Percentiles rank a stretch among this genome's conserved stretches.
These are phyloP conservation scores for Heliothis peltigera DNA, from an alignment of 2,888 invertebrate genomes.

Conservation along the genomic window DNA sequence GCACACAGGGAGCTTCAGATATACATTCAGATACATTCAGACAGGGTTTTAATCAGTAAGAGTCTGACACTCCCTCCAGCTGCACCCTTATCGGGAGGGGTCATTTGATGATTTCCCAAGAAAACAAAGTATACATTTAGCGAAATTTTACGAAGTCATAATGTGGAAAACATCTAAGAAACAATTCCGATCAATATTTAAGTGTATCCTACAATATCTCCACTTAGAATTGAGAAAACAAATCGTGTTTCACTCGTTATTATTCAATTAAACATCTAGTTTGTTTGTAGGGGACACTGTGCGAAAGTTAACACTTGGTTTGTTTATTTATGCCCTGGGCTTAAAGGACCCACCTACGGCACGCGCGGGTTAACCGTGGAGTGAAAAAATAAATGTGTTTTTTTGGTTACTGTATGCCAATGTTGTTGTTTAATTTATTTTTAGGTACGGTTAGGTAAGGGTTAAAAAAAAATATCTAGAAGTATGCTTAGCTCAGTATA, in stretches of 20 bases:
- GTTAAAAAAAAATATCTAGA: too few relatives aligned
- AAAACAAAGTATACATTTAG: too few relatives aligned
- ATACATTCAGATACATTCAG: too few relatives aligned
- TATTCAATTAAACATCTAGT: slow-evolving; percentile 51
- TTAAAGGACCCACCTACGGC: slow-evolving; percentile 51
- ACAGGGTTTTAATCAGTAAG: too few relatives aligned
- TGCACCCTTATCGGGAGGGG: too few relatives aligned
- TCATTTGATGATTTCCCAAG: too few relatives aligned
- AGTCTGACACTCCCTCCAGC: too few relatives aligned
- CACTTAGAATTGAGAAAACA: slow-evolving; percentile 14
- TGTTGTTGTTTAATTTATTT: background rate
- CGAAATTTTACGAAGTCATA: too few relatives aligned
- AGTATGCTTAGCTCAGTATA: too few relatives aligned
- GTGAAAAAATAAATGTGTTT: slow-evolving; percentile 18
- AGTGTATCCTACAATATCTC: background rate
- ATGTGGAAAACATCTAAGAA: too few relatives aligned
- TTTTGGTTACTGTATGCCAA: background rate
- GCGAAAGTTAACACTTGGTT: slow-evolving; percentile 54
- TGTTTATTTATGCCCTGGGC: slow-evolving; percentile 69
- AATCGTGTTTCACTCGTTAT: slow-evolving; percentile 29
- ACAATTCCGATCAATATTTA: too few relatives aligned
- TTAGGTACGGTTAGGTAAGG: background rate
- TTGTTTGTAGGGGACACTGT: slow-evolving; percentile 44
- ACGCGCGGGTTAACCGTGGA: slow-evolving; percentile 56
- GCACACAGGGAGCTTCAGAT: too few relatives aligned